phyloP scores from a whole-genome alignment of 2,888 invertebrate genomes.

The Rhamphomyia laevipes region DNA sequence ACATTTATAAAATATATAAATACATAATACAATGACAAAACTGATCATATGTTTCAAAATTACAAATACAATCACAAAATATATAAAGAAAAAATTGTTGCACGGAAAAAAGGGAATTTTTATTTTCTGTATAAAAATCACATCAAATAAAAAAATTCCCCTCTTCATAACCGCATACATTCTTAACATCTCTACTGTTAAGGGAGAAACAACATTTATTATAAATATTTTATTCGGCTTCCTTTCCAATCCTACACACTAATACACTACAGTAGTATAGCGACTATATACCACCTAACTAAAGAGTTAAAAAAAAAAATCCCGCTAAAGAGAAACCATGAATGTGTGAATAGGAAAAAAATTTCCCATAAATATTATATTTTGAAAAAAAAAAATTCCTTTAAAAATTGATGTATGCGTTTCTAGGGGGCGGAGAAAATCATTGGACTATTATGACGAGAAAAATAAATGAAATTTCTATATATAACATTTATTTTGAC shows the following conservation, averaged over 20 bases:
- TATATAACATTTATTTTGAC: no score
- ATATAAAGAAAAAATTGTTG: neutral
- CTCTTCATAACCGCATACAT: no score
- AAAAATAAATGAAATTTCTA: neutral
- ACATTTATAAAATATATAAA: neutral
- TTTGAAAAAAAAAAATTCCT: neutral
- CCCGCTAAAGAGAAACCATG: no score
- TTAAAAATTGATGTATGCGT: neutral
- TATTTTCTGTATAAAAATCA: no score
- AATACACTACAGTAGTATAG: no score
- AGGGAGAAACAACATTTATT: no score
- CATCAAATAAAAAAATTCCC: no score
- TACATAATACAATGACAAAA: conserved; percentile 13
- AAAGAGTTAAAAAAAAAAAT: no score
- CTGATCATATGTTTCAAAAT: conserved; percentile 4
- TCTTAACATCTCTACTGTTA: no score
- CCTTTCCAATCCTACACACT: no score
- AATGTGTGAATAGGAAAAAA: neutral
- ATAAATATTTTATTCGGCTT: no score
- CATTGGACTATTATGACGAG: neutral
- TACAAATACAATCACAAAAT: conserved; percentile 8
- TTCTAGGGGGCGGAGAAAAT: conserved; percentile 10
- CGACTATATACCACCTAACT: no score
- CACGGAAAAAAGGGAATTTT: conserved; percentile 1
- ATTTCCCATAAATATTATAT: neutral